Conservation (phyloP, 2,113 vertebrate species). For the Oplegnathus fasciatus region DNA sequence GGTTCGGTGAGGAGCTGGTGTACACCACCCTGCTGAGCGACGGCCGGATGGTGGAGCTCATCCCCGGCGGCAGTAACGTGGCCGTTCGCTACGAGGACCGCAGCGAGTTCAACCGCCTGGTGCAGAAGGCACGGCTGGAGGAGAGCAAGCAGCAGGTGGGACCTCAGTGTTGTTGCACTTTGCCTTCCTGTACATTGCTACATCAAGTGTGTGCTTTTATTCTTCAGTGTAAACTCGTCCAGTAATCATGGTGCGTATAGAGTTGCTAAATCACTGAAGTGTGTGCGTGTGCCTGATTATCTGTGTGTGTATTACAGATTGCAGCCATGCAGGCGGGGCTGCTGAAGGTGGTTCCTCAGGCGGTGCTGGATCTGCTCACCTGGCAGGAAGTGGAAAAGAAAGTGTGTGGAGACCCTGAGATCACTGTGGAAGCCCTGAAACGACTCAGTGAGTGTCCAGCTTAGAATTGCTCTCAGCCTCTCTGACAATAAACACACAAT, state of each 20-base stretch:
- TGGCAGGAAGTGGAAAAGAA: conserved; percentile 99
- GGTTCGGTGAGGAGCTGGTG: conserved; percentile 95
- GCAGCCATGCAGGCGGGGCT: conserved; percentile 94
- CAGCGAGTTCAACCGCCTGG: conserved; percentile 90
- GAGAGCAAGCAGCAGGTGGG: conserved; percentile 96
- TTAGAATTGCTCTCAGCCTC: not conserved
- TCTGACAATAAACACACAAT: not conserved
- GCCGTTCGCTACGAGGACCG: conserved; percentile 92
- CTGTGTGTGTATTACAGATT: conserved; percentile 82
- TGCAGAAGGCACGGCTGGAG: conserved; percentile 92
- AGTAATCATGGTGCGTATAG: not conserved
- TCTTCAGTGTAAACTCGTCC: not conserved
- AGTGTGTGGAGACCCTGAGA: conserved; percentile 97
- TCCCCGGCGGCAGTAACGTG: conserved; percentile 88
- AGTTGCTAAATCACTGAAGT: not conserved
- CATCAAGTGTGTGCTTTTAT: not conserved
- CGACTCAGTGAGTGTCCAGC: conserved; percentile 86
- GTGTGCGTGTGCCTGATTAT: not conserved
- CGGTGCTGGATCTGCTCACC: conserved; percentile 95
- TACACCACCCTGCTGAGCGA: conserved; percentile 95
- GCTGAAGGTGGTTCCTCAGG: conserved; percentile 96
- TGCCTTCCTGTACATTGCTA: not conserved
- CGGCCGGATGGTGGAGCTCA: conserved; percentile 90
- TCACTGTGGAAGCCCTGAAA: conserved; percentile 95
- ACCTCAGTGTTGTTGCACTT: not conserved